Evolutionary conservation across 1,140 invertebrate species (phyloP).

Genomic region (Parapsyche elsis): DNA sequence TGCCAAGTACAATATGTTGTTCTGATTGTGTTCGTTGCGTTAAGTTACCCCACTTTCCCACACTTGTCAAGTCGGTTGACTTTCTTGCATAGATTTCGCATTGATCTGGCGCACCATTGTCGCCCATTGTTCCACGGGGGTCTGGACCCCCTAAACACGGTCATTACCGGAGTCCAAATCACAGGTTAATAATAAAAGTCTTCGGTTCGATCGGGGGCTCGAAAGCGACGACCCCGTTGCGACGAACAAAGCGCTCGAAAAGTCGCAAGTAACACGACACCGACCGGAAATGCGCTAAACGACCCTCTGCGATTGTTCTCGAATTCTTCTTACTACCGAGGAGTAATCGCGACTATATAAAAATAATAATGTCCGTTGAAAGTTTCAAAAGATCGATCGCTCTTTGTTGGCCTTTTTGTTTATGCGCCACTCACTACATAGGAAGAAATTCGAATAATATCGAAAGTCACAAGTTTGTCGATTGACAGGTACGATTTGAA

Average conservation of each 20-base stretch:
- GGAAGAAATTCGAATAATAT: too few species aligned
- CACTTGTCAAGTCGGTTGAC: neutral
- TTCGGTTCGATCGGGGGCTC: neutral
- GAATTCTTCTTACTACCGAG: too few species aligned
- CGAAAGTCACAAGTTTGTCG: too few species aligned
- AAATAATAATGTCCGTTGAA: too few species aligned
- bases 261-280: neutral
- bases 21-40: too few species aligned
- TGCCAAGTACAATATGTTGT: too few species aligned
- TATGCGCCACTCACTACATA: too few species aligned
- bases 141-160: neutral
- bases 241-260: neutral
- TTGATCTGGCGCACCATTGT: neutral
- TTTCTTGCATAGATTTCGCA: slow-evolving; percentile 11
- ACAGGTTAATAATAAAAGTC: neutral
- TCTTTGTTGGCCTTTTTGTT: too few species aligned
- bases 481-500: too few species aligned
- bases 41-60: neutral
- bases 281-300: neutral
- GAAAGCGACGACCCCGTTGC: neutral
- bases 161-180: neutral
- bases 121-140: neutral
- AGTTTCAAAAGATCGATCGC: too few species aligned
- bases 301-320: too few species aligned
- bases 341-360: too few species aligned